Evolutionary conservation across 2,113 vertebrate species (phyloP), one percentile per base, ranked within the genome.

Genomic region (Paedocypris sp.): DNA sequence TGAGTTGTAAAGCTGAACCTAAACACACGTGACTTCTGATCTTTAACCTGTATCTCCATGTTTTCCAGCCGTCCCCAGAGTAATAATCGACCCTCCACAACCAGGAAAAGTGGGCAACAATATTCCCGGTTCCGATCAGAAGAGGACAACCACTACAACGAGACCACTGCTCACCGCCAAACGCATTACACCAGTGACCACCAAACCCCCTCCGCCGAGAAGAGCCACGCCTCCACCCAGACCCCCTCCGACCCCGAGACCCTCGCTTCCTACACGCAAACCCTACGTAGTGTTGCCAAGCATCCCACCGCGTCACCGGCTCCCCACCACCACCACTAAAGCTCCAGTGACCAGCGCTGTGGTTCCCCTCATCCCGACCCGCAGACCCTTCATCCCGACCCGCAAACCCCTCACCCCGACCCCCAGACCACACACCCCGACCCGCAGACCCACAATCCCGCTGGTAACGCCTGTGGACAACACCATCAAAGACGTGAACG

Each of bases 401-500:
- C n/a, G n/a, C n/a, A n/a, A n/a, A n/a, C 77, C 22, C 31, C 22
- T 64, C 0, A 33, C 53, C 12, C 70, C 75, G 8, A 77, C 82
- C 3, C 73, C 35, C 23, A 73, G 65, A 41, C 77, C 22, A 28
- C 22, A 62, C 0, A 33, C 53, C 12, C 70, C 75, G 8, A 77
- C 82, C 3, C 73, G 38, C 23, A 73, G 65, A 41, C 77, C 79
- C 22, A 56, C 62, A 15, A 33, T 11, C 19, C 35, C 53, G 0
- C 13, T 49, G 3, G 39, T 76, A 25, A 83, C 81, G 1, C 78
- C 85, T 0, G 79, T 86, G 36, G 92, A 97, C 80, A 95, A 94
- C 83, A 87, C 78, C 72, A 91, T 96, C 69, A 81, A 82, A 52
- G 89, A 93, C 20, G 84, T 82, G 57, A 82, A 90, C 19, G 86